A percentile compares a stretch with the other conserved stretches of the same genome.
Evolutionary conservation across 1,140 invertebrate species (phyloP).

Genomic region (Pectinophora gossypiella): DNA sequence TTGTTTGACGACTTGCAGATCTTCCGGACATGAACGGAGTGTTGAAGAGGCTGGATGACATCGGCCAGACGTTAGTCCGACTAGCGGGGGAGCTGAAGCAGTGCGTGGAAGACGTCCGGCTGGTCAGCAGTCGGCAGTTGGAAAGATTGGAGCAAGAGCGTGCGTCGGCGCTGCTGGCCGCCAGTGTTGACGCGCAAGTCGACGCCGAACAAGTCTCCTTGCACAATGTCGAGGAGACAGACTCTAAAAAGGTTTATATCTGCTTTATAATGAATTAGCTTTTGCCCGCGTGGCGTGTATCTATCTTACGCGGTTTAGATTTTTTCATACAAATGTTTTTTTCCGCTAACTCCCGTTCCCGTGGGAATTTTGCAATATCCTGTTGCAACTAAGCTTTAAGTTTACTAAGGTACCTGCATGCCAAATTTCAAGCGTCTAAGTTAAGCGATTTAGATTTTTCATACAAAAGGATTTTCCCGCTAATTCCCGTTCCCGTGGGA

Average conservation of each 20-base stretch:
- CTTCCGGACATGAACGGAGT: conserved; percentile 73
- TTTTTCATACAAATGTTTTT: too few relatives aligned
- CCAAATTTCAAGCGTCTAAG: too few relatives aligned
- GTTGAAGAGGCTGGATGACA: conserved; percentile 82
- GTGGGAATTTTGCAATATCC: too few relatives aligned
- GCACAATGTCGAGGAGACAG: conserved; percentile 48
- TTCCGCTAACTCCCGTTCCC: too few relatives aligned
- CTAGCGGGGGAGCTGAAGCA: conserved; percentile 81
- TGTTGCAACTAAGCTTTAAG: too few relatives aligned
- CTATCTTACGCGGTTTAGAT: too few relatives aligned
- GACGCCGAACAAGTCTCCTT: conserved; percentile 58
- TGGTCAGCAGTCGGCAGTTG: conserved; percentile 76
- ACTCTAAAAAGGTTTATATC: conserved; percentile 44
- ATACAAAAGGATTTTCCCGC: too few relatives aligned
- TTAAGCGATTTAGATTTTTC: too few relatives aligned
- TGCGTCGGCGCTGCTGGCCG: conserved; percentile 81
- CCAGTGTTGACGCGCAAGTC: conserved; percentile 78
- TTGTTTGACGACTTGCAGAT: conserved; percentile 52
- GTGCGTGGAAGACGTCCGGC: conserved; percentile 81
- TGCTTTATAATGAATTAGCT: too few relatives aligned
- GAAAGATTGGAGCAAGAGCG: conserved; percentile 81
- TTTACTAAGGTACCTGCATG: too few relatives aligned
- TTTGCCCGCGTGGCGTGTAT: too few relatives aligned
- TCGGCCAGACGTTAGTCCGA: conserved; percentile 80
- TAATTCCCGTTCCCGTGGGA: too few relatives aligned